These are phyloP conservation scores for Cydia strobilella DNA, from an alignment of 1,140 invertebrate species.

Conservation along the genomic window DNA sequence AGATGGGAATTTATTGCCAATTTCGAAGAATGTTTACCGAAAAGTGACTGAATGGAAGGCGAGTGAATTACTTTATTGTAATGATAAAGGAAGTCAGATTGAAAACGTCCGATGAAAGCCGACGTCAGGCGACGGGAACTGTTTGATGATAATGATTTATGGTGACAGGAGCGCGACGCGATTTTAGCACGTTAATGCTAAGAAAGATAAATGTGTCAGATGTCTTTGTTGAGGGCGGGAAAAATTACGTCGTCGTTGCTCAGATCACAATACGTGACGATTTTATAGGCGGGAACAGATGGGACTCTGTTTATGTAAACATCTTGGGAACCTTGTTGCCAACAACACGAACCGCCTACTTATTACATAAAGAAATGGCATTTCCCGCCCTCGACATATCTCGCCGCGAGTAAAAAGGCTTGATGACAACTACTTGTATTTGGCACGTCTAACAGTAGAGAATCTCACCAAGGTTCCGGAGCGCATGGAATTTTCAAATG, in stretches of 20 bases:
- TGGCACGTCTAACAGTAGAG: not conserved
- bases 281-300: conserved; percentile 22
- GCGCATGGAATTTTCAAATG: too few species aligned
- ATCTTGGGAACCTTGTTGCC: not conserved
- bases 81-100: conserved; percentile 75
- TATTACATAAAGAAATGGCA: not conserved
- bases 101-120: conserved; percentile 73
- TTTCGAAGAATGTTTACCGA: conserved; percentile 73
- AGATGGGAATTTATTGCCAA: conserved; percentile 75
- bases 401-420: not conserved
- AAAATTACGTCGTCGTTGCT: conserved; percentile 50
- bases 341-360: not conserved
- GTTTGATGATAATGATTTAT: conserved; percentile 78
- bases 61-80: conserved; percentile 74
- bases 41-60: conserved; percentile 71
- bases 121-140: conserved; percentile 56
- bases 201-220: conserved; percentile 70
- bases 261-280: conserved; percentile 39
- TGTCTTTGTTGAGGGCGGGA: conserved; percentile 49
- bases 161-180: conserved; percentile 65
- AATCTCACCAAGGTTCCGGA: too few species aligned
- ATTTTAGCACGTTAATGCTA: conserved; percentile 71
- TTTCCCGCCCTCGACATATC: not conserved
- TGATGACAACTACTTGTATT: not conserved
- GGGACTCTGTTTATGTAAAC: conserved; percentile 27